These are phyloP conservation scores for Apamea crenata DNA, from an alignment of 2,888 invertebrate species.

Conservation along the genomic window DNA sequence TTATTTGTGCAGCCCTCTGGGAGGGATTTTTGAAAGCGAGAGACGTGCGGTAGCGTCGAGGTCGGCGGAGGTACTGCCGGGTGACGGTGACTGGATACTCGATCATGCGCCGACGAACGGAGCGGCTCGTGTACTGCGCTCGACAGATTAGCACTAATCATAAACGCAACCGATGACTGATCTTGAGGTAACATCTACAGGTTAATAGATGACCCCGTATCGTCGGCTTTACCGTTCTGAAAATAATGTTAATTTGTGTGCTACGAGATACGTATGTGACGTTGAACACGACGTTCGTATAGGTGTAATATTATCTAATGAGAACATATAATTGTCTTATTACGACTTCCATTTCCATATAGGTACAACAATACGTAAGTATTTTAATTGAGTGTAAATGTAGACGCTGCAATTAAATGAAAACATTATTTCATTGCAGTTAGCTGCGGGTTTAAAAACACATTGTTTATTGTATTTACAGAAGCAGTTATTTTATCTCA, in stretches of 20 bases:
- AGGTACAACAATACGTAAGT: not conserved
- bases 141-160: conserved; percentile 82
- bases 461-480: conserved; percentile 7
- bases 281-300: not conserved
- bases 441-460: conserved; percentile 7
- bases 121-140: conserved; percentile 68
- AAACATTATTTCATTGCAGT: not conserved
- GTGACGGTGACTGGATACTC: conserved; percentile 75
- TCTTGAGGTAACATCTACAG: conserved; percentile 62
- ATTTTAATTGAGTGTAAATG: not conserved
- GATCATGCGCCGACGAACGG: conserved; percentile 86
- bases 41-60: conserved; percentile 73
- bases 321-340: not conserved
- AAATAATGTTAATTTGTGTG: conserved; percentile 16
- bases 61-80: conserved; percentile 79
- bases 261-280: not conserved
- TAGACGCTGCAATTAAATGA: not conserved
- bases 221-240: conserved; percentile 7
- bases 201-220: conserved; percentile 55
- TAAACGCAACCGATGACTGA: conserved; percentile 69
- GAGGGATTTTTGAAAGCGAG: conserved; percentile 52
- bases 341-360: not conserved
- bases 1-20: conserved; percentile 67
- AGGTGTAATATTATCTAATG: not conserved
- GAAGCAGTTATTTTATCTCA: conserved; percentile 1